Evolutionary conservation across 2,888 invertebrate genomes (phyloP).

Genomic region (Phortica okadai): DNA sequence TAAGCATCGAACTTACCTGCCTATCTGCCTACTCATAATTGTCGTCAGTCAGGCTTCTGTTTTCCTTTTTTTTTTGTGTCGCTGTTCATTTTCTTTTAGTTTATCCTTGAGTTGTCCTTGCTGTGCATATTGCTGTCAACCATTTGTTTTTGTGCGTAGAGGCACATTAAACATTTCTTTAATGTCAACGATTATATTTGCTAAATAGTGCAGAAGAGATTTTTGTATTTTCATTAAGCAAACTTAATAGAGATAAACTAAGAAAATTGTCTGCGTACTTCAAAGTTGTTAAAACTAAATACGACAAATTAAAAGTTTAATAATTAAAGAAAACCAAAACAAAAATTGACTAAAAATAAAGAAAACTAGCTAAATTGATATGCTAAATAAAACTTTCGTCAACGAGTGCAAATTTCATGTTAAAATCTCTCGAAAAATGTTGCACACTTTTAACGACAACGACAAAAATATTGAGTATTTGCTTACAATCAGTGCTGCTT

Average conservation of each 20-base stretch:
- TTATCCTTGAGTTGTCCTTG: conserved; percentile 23
- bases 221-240: conserved; percentile 6
- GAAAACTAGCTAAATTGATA: background rate
- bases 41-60: background rate
- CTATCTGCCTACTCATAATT: conserved; percentile 11
- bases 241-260: background rate
- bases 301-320: background rate
- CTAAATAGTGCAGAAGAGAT: conserved; percentile 24
- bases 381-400: background rate
- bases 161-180: background rate
- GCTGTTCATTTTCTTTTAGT: background rate
- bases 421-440: background rate
- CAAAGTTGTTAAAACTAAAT: background rate
- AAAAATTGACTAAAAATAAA: background rate
- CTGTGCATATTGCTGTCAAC: background rate
- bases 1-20: background rate
- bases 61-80: background rate
- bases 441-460: background rate
- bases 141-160: background rate
- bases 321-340: background rate
- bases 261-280: background rate
- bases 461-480: background rate
- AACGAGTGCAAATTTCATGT: background rate
- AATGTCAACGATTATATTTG: conserved; percentile 12
- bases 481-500: background rate